Evolutionary conservation across 1,140 invertebrate genomes (phyloP), one percentile per base, ranked within the genome.

Genomic region (Diprion similis): DNA sequence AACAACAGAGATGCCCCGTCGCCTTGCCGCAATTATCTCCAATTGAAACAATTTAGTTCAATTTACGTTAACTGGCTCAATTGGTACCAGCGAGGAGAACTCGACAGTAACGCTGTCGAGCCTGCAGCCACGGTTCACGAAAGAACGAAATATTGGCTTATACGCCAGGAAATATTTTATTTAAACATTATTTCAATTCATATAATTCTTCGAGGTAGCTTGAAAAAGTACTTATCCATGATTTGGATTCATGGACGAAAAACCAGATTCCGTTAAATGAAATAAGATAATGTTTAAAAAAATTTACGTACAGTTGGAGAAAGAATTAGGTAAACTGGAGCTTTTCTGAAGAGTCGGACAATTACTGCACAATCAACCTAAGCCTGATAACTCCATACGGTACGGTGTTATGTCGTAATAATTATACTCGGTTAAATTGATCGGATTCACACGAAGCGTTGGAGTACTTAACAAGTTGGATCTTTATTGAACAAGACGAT

Each of bases 41-140:
- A 87, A 87, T 87, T 87, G 80, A 83, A 84, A 84, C 76, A 85
- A 81, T 86, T 87, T 86, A 87, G 80, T 73, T 82, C 82, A 86
- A 87, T 87, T 87, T 84, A 80, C 79, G 82, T 86, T 80, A 86
- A 87, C 85, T 87, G 80, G 73, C 74, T 84, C 81, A 87, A 87
- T 87, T 87, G 84, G 76, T 80, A 66, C 79, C 86, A 86, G 86
- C 86, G 85, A 83, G 78, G 77, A 79, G 81, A 85, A 37, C 69
- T 13, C 69, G 18, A 37, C 69, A n/a, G 69, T 19, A 19, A 19
- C 46, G 6, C 69, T 15, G 67, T 46, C 17, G 45, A 24, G 13
- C 45, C 9, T 46, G n/a, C 17, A 11, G 45, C n/a, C 45, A 10
- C 45, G 46, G 37, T 17, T 11, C 10, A 15, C 46, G 46, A 47